Conservation (phyloP, 2,888 invertebrate species). For the Timema cristinae region DNA sequence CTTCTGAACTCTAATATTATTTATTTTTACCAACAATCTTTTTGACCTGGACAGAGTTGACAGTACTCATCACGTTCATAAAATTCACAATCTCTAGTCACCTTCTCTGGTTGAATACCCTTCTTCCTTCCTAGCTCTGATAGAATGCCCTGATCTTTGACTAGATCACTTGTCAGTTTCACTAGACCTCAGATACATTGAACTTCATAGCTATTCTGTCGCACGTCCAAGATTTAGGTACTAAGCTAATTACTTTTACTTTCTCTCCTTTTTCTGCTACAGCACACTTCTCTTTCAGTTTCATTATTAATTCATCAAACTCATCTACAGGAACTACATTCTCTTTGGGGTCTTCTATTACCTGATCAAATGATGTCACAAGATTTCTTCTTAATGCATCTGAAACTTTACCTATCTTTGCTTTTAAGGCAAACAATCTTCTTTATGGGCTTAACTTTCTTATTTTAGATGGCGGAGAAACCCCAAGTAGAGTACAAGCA, state of each 20-base stretch:
- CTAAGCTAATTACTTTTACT: conserved; percentile 3
- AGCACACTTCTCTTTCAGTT: conserved; percentile 3
- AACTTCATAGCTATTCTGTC: background rate
- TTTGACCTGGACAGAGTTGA: background rate
- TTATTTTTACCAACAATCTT: conserved; percentile 2
- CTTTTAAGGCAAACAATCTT: background rate
- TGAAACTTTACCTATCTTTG: background rate
- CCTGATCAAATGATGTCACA: background rate
- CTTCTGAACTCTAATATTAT: background rate
- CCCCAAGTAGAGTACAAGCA: background rate
- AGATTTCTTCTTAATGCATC: background rate
- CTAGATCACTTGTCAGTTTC: conserved; percentile 3
- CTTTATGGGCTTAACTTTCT: background rate
- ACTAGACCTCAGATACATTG: conserved; percentile 2
- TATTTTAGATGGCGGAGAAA: conserved; percentile 10
- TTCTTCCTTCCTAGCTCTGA: background rate
- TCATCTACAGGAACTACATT: background rate
- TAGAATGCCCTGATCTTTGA: conserved; percentile 14
- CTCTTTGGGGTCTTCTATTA: background rate
- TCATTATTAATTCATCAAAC: conserved; percentile 9
- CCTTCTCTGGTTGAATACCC: conserved; percentile 1
- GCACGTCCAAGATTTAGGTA: background rate
- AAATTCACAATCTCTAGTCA: conserved; percentile 5
- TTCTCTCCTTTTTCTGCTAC: conserved; percentile 1
- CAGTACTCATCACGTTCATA: conserved; percentile 5